Evolutionary conservation across 2,797 vertebrate genomes (phyloP).

Genomic region (Mormyrops attenuatus): DNA sequence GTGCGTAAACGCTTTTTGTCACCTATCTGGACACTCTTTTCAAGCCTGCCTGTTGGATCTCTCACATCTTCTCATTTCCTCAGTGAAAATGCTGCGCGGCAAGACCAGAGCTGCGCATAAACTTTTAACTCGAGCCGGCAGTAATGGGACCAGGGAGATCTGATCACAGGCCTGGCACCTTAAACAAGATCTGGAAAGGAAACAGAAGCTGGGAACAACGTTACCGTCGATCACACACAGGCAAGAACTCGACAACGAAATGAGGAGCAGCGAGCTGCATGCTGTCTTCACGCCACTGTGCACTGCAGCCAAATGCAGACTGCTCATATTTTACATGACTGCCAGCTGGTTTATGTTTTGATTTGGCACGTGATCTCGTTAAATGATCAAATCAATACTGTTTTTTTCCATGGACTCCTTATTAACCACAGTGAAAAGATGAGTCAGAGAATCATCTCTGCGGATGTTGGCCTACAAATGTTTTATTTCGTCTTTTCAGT

Average conservation of each 20-base stretch:
- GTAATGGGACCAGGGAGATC: background rate
- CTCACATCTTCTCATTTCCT: background rate
- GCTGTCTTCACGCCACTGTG: background rate
- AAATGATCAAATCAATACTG: background rate
- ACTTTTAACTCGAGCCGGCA: background rate
- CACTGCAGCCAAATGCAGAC: background rate
- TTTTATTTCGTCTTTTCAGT: background rate
- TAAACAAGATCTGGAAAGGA: background rate
- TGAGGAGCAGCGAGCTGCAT: background rate
- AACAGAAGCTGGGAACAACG: background rate
- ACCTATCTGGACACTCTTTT: background rate
- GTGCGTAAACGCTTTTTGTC: background rate
- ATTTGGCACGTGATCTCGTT: background rate
- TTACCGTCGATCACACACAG: background rate
- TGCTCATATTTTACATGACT: background rate
- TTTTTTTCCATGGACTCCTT: background rate
- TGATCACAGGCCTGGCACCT: background rate
- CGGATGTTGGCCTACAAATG: background rate
- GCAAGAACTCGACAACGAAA: background rate
- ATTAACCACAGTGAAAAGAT: background rate
- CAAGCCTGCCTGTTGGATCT: background rate
- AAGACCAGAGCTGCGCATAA: background rate
- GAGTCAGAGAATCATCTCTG: background rate
- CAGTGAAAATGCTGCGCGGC: background rate
- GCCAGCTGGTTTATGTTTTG: background rate